Evolutionary conservation across 2,797 vertebrate species (phyloP).

Genomic region (Cryptoprocta ferox): DNA sequence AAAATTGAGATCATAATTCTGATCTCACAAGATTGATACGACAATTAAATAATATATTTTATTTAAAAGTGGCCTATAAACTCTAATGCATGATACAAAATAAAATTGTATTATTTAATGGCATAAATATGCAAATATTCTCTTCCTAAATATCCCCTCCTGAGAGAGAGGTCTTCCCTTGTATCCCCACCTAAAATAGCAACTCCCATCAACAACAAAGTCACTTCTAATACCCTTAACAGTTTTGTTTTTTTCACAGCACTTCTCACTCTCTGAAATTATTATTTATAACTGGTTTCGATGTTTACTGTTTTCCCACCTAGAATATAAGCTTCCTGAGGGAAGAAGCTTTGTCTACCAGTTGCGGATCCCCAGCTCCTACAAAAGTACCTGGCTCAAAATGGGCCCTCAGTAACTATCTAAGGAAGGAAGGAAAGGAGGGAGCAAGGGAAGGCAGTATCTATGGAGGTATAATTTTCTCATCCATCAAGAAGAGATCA

Average conservation of each 20-base stretch:
- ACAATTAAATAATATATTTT: slow-evolving; percentile 29
- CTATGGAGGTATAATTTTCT: background rate
- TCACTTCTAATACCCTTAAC: background rate
- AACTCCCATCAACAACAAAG: background rate
- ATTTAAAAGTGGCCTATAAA: slow-evolving; percentile 15
- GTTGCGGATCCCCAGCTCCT: background rate
- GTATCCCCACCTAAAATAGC: background rate
- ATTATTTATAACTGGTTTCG: background rate
- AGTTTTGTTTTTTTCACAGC: background rate
- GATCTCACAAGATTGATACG: slow-evolving; percentile 48
- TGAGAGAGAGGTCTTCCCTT: background rate
- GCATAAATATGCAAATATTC: background rate
- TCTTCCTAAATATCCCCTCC: background rate
- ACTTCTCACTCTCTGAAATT: background rate
- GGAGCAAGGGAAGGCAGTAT: background rate
- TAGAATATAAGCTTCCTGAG: background rate
- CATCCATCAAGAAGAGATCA: background rate
- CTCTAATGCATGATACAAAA: slow-evolving; percentile 13
- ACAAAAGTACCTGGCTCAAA: background rate
- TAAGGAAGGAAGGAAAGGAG: background rate
- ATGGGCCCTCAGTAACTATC: background rate
- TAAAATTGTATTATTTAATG: background rate
- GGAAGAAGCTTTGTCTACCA: background rate
- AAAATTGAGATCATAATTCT: slow-evolving; percentile 63
- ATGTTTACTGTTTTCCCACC: background rate